Conservation (phyloP, 2,888 invertebrate species). For the Seira sanloemensis region DNA sequence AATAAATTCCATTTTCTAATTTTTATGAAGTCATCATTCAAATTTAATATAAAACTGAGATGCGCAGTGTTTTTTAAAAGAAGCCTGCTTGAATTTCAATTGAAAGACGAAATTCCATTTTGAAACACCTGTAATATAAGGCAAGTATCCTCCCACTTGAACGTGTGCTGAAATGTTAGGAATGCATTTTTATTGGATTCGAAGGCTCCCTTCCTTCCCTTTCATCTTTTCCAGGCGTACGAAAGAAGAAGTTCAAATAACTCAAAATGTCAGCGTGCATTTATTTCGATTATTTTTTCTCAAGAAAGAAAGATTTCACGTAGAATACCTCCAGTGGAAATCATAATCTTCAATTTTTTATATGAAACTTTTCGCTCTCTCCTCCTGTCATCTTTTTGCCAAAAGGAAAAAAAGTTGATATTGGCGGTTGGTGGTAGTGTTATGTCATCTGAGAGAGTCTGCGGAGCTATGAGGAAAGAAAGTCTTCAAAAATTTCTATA, state of each 20-base stretch:
- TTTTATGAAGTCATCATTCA: background rate
- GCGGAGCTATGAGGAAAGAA: background rate
- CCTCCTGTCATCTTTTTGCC: slow-evolving; percentile 1
- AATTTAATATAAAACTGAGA: background rate
- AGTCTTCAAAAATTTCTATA: background rate
- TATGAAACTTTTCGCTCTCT: slow-evolving; percentile 28
- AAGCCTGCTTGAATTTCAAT: too few species aligned
- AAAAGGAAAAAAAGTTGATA: background rate
- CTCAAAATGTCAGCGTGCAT: background rate
- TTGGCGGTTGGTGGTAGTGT: background rate
- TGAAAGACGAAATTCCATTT: background rate
- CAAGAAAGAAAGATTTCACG: background rate
- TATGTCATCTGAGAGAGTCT: background rate
- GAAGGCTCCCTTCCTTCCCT: background rate
- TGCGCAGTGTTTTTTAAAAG: background rate
- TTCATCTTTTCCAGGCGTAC: background rate
- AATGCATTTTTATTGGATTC: background rate
- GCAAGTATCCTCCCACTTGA: background rate
- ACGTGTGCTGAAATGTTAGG: background rate
- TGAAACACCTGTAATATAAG: background rate
- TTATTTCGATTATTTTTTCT: background rate
- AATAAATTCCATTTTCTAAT: too few species aligned
- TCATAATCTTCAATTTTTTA: slow-evolving; percentile 31
- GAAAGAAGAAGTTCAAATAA: background rate
- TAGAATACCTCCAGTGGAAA: background rate